These are phyloP conservation scores for Volucella inflata DNA, from an alignment of 2,888 invertebrate species.

Conservation along the genomic window DNA sequence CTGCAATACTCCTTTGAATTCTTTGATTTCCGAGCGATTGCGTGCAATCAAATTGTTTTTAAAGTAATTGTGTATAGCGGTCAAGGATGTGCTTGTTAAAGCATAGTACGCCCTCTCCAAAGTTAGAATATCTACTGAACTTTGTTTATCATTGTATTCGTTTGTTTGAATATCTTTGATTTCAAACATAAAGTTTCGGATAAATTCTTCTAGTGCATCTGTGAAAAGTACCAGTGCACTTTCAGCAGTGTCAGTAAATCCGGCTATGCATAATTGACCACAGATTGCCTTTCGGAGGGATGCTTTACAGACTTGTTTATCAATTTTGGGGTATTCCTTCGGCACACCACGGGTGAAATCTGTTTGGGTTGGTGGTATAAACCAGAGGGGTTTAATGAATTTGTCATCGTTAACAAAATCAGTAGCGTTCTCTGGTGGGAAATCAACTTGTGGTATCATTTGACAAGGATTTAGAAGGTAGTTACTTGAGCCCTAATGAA, in stretches of 20 bases:
- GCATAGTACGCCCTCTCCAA: constrained; percentile 81
- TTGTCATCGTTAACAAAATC: constrained; percentile 81
- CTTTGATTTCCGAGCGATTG: constrained; percentile 81
- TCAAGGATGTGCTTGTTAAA: constrained; percentile 81
- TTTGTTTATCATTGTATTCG: constrained; percentile 76
- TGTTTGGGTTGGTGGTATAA: constrained; percentile 81
- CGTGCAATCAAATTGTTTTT: constrained; percentile 82
- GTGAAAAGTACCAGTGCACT: constrained; percentile 80
- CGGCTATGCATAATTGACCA: constrained; percentile 82
- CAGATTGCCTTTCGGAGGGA: constrained; percentile 81
- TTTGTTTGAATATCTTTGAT: constrained; percentile 78
- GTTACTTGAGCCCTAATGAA: constrained; percentile 80
- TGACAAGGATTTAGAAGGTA: constrained; percentile 82
- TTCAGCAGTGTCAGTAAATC: constrained; percentile 82
- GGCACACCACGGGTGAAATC: constrained; percentile 81
- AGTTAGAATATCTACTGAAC: constrained; percentile 77
- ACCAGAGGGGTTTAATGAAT: constrained; percentile 83
- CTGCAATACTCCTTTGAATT: constrained; percentile 81
- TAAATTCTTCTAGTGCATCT: constrained; percentile 82
- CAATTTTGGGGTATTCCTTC: constrained; percentile 78
- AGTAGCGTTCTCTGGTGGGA: constrained; percentile 82
- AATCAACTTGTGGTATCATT: constrained; percentile 83
- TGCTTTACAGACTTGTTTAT: constrained; percentile 78
- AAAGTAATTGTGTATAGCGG: constrained; percentile 82
- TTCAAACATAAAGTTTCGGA: constrained; percentile 79